These are phyloP conservation scores for Galaxea fascicularis DNA, from an alignment of 92 coral and sea anemone species.

Conservation along the genomic window DNA sequence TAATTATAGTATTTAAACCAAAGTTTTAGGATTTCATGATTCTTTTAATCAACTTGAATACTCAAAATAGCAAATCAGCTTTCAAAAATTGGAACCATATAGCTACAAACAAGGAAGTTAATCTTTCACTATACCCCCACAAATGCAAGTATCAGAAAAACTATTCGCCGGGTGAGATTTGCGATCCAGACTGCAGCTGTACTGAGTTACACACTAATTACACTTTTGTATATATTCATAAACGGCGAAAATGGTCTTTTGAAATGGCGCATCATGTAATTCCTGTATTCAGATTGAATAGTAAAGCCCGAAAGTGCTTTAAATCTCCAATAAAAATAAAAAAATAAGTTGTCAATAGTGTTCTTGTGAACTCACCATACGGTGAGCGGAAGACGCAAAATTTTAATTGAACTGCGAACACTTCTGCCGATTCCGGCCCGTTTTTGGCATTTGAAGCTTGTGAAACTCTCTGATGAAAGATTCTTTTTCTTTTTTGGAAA, in stretches of 20 bases:
- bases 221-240: conserved; percentile 25
- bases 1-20: not conserved
- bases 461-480: too few relatives aligned
- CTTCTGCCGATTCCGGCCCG: not conserved
- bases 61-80: too few relatives aligned
- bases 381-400: not conserved
- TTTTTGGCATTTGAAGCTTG: not conserved
- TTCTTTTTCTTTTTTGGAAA: not conserved
- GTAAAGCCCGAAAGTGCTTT: not conserved
- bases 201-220: not conserved
- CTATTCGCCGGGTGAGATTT: conserved; percentile 14
- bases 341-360: not conserved
- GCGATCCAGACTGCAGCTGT: conserved; percentile 2
- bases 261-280: conserved; percentile 28
- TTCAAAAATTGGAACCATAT: too few relatives aligned
- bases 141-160: not conserved
- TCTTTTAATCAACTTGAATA: too few relatives aligned
- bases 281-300: conserved; percentile 1
- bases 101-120: not conserved
- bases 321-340: not conserved
- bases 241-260: conserved; percentile 15
- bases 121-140: not conserved
- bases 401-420: not conserved
- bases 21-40: not conserved
- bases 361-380: conserved; percentile 31